These are phyloP conservation scores for Rhinichthys klamathensis DNA, from an alignment of 2,113 vertebrate genomes.

Conservation along the genomic window DNA sequence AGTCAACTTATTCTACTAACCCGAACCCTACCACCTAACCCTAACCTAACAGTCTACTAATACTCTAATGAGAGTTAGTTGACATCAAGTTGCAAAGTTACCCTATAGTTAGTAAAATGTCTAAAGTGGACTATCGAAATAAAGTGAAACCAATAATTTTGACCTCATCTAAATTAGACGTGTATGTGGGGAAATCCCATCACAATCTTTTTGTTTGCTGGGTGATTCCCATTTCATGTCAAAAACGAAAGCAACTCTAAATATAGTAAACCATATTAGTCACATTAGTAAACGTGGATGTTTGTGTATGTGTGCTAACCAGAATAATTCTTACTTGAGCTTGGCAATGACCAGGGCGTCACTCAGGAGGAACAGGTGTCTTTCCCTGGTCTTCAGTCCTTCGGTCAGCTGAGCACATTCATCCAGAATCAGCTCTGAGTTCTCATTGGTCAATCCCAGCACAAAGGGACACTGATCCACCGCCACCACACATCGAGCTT, in stretches of 20 bases:
- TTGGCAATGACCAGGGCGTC: slow-evolving; percentile 73
- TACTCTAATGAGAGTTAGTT: no score
- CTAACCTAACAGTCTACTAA: no score
- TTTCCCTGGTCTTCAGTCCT: slow-evolving; percentile 68
- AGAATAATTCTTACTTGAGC: slow-evolving; percentile 68
- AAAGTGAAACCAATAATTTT: neutral
- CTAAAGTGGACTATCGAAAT: no score
- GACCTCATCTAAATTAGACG: neutral
- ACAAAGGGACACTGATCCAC: slow-evolving; percentile 76
- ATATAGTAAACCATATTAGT: neutral
- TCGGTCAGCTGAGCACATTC: slow-evolving; percentile 70
- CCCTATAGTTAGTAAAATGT: no score
- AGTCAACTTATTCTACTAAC: no score
- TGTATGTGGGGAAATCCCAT: neutral
- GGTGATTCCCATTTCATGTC: slow-evolving; percentile 21
- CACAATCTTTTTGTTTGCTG: neutral
- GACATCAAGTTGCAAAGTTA: no score
- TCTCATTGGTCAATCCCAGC: slow-evolving; percentile 69
- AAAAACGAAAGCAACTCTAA: slow-evolving; percentile 1
- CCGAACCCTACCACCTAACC: no score
- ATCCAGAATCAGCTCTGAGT: slow-evolving; percentile 71
- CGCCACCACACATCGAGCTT: slow-evolving; percentile 58
- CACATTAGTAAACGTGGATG: neutral
- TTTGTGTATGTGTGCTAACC: neutral
- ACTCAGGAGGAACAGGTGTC: slow-evolving; percentile 76